phyloP scores from a whole-genome alignment of 2,888 invertebrate genomes.

The Subacronicta megacephala region DNA sequence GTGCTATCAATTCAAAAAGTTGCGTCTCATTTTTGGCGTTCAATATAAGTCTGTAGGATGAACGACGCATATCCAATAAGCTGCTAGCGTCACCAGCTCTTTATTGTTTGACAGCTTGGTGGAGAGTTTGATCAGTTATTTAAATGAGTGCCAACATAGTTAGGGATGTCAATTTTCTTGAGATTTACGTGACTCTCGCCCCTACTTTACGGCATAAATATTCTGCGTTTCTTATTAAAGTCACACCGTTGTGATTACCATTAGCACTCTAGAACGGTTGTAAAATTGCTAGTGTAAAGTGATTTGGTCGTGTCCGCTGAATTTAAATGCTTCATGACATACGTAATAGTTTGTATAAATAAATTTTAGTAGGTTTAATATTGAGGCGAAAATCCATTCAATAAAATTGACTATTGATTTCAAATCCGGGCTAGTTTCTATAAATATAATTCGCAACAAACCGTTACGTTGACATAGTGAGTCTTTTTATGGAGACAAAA shows the following conservation, averaged over 20 bases:
- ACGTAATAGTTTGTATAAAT: not conserved
- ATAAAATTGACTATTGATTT: too few species aligned
- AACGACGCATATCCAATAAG: slow-evolving; percentile 75
- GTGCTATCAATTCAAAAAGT: slow-evolving; percentile 68
- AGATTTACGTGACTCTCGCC: slow-evolving; percentile 70
- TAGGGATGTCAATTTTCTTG: slow-evolving; percentile 79
- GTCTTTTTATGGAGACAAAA: too few species aligned
- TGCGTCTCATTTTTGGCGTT: slow-evolving; percentile 66
- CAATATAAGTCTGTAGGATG: slow-evolving; percentile 71
- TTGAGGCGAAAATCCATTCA: too few species aligned
- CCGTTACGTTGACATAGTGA: too few species aligned
- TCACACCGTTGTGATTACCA: slow-evolving; percentile 31
- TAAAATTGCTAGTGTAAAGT: not conserved
- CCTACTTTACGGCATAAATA: slow-evolving; percentile 58
- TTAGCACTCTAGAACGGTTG: slow-evolving; percentile 9
- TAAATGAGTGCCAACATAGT: slow-evolving; percentile 81
- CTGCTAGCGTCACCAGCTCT: slow-evolving; percentile 56
- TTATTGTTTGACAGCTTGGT: slow-evolving; percentile 78
- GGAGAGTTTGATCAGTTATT: slow-evolving; percentile 82
- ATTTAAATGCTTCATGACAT: not conserved
- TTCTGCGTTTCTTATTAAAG: slow-evolving; percentile 62
- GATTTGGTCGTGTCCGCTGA: not conserved
- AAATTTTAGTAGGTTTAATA: too few species aligned
- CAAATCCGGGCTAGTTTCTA: too few species aligned
- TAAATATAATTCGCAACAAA: too few species aligned